A percentile compares a stretch with the other conserved stretches of the same genome.
Conservation (phyloP, 1,140 invertebrate genomes). For the Lordiphosa stackelbergi region DNA sequence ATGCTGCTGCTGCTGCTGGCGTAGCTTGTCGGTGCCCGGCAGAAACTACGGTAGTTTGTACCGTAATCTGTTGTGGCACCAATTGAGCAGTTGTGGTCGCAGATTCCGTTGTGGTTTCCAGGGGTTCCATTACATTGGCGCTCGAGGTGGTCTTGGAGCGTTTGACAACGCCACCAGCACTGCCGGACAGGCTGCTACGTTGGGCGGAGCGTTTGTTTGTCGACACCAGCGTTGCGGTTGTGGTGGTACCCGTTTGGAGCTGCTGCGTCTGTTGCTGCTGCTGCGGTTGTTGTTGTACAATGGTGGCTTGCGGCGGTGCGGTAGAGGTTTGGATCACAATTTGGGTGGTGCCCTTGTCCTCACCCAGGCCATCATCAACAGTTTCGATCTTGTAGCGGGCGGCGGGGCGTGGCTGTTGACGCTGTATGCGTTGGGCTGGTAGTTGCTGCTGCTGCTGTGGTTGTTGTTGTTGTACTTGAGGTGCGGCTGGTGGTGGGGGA, state of each 20-base stretch:
- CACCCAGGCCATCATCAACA: conserved; percentile 68
- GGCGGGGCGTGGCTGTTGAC: conserved; percentile 54
- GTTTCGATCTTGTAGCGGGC: conserved; percentile 74
- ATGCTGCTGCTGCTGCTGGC: conserved; percentile 37
- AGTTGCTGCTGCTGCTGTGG: conserved; percentile 43
- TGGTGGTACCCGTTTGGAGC: conserved; percentile 60
- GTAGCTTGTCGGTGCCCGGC: conserved; percentile 23
- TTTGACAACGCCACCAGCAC: conserved; percentile 32
- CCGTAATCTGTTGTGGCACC: conserved; percentile 65
- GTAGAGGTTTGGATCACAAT: conserved; percentile 73
- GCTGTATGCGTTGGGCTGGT: conserved; percentile 59
- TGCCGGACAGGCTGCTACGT: conserved; percentile 45
- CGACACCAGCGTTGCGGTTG: conserved; percentile 69
- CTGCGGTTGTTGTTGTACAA: conserved; percentile 56
- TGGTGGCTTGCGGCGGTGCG: conserved; percentile 60
- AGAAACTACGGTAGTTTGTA: conserved; percentile 63
- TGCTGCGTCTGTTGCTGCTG: conserved; percentile 55
- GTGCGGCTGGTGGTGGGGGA: conserved; percentile 60
- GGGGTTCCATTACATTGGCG: conserved; percentile 47
- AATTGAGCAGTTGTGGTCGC: conserved; percentile 42
- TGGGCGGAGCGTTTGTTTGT: conserved; percentile 67
- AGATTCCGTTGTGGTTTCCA: conserved; percentile 45
- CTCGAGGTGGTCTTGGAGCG: conserved; percentile 43
- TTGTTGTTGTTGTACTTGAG: conserved; percentile 65
- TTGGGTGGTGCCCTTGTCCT: conserved; percentile 68